Conservation (phyloP, 2,888 invertebrate species). For the Athripsodes cinereus region DNA sequence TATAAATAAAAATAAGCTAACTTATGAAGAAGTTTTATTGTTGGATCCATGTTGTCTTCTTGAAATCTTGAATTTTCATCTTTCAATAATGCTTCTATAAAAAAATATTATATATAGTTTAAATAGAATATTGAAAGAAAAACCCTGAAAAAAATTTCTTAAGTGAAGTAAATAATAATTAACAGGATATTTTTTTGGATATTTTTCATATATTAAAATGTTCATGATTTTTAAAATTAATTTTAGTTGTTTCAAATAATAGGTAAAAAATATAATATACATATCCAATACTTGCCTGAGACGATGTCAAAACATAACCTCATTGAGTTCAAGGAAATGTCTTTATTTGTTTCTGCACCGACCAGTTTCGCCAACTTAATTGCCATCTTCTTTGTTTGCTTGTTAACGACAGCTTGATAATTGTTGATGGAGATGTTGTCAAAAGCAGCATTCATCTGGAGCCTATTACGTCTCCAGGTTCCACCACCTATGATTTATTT, state of each 20-base stretch:
- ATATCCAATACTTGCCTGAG: slow-evolving; percentile 6
- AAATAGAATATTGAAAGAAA: too few species aligned
- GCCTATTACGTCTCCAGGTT: slow-evolving; percentile 8
- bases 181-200: too few species aligned
- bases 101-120: neutral
- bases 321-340: neutral
- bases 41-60: neutral
- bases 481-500: slow-evolving; percentile 9
- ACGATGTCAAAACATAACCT: slow-evolving; percentile 7
- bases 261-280: too few species aligned
- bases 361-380: neutral
- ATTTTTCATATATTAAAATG: too few species aligned
- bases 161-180: too few species aligned
- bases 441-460: slow-evolving; percentile 1
- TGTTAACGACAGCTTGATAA: slow-evolving; percentile 9
- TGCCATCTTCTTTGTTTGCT: neutral
- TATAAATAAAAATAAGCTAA: neutral
- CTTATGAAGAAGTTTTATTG: neutral
- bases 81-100: neutral
- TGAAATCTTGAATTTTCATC: neutral
- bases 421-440: neutral
- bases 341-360: neutral
- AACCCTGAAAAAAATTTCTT: too few species aligned
- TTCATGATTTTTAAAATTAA: too few species aligned
- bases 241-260: too few species aligned